Percentiles rank a stretch among this genome's conserved stretches.
Conservation (phyloP, 2,888 invertebrate genomes). For the Drosophila crucigera region DNA sequence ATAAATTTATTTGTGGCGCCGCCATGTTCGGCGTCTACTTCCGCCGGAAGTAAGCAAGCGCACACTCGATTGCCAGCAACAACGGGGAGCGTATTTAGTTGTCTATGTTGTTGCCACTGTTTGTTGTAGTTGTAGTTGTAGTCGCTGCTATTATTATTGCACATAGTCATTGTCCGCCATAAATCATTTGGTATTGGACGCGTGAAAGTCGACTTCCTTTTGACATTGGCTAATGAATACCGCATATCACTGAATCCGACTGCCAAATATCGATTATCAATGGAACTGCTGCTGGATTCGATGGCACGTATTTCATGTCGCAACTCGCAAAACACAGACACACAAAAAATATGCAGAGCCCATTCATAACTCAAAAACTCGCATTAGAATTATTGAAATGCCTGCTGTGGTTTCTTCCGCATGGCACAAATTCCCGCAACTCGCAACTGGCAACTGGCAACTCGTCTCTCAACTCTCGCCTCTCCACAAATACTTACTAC, state of each 20-base stretch:
- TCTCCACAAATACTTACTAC: constrained; percentile 22
- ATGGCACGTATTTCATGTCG: constrained; percentile 51
- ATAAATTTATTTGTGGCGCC: constrained; percentile 57
- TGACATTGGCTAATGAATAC: constrained; percentile 52
- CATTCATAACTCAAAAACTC: constrained; percentile 65
- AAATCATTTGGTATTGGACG: constrained; percentile 70
- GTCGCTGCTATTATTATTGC: constrained; percentile 29
- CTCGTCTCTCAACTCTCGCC: constrained; percentile 8
- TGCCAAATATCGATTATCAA: constrained; percentile 60
- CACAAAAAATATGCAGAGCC: background rate
- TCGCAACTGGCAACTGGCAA: background rate
- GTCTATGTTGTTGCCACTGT: background rate
- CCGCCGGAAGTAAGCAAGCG: constrained; percentile 59
- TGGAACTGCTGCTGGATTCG: constrained; percentile 13
- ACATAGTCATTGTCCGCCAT: constrained; percentile 53
- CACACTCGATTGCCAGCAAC: constrained; percentile 49
- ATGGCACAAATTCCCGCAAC: constrained; percentile 38
- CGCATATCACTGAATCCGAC: constrained; percentile 34
- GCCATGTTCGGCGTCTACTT: constrained; percentile 50
- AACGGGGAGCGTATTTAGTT: constrained; percentile 1
- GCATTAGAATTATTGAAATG: constrained; percentile 79
- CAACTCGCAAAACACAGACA: constrained; percentile 1
- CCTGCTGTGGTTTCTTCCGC: constrained; percentile 73
- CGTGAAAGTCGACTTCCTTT: constrained; percentile 62
- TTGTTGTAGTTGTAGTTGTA: constrained; percentile 2